phyloP scores from a whole-genome alignment of 2,113 vertebrate species.

The Pelobates fuscus region DNA sequence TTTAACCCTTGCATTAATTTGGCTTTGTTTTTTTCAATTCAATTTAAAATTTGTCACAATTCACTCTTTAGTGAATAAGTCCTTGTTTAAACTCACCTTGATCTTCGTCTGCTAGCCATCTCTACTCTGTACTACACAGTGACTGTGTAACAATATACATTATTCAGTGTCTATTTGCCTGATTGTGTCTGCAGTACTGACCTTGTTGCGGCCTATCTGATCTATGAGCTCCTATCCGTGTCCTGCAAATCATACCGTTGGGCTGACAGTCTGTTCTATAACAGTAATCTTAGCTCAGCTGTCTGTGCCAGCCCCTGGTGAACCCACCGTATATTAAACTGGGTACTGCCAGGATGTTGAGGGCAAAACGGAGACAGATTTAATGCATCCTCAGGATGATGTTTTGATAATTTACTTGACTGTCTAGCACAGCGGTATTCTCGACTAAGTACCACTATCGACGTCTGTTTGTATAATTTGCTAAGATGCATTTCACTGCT shows the following conservation, averaged over 20 bases:
- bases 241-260: slow-evolving; percentile 28
- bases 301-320: slow-evolving; percentile 18
- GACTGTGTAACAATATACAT: slow-evolving; percentile 11
- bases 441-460: slow-evolving; percentile 2
- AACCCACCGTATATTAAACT: slow-evolving; percentile 29
- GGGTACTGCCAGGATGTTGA: slow-evolving; percentile 14
- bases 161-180: not conserved
- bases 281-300: slow-evolving; percentile 18
- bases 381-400: slow-evolving; percentile 11
- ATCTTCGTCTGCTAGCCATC: too few species aligned
- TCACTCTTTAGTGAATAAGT: too few species aligned
- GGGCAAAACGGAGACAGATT: slow-evolving; percentile 21
- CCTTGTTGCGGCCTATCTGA: slow-evolving; percentile 36
- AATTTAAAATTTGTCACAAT: too few species aligned
- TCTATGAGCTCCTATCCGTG: slow-evolving; percentile 21
- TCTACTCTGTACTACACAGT: not conserved
- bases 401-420: slow-evolving; percentile 22
- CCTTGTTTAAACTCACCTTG: too few species aligned
- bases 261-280: slow-evolving; percentile 29
- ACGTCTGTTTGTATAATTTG: slow-evolving; percentile 5
- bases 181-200: slow-evolving; percentile 20
- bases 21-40: too few species aligned
- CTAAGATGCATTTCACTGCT: too few species aligned
- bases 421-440: not conserved
- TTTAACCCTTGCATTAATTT: too few species aligned